A percentile compares a stretch with the other conserved stretches of the same genome.
Evolutionary conservation across 1,140 invertebrate species (phyloP).

Genomic region (Carposina sasakii): DNA sequence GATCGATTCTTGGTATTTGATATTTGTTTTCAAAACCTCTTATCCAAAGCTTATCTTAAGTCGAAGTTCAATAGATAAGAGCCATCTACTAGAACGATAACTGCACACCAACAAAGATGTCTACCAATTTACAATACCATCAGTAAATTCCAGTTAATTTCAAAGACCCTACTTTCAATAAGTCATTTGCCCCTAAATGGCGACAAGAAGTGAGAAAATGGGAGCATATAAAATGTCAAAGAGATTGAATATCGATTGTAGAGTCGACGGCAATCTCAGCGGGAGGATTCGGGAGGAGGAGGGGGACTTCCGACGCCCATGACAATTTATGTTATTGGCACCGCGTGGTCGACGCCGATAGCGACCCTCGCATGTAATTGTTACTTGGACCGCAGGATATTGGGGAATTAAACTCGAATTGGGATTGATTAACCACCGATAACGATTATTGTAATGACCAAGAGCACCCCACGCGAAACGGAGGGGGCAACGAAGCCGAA

Average conservation of each 20-base stretch:
- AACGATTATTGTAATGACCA: conserved; percentile 56
- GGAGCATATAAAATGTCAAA: conserved; percentile 63
- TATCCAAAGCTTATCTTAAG: too few species aligned
- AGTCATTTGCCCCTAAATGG: too few species aligned
- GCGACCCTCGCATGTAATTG: conserved; percentile 63
- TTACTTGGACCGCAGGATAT: conserved; percentile 66
- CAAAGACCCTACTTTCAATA: too few species aligned
- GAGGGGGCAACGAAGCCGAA: conserved; percentile 19
- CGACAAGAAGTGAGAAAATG: conserved; percentile 61
- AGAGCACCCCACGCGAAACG: too few species aligned
- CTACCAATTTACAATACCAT: too few species aligned
- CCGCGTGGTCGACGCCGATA: conserved; percentile 52
- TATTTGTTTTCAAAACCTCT: too few species aligned
- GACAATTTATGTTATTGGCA: conserved; percentile 69
- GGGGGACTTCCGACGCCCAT: conserved; percentile 47
- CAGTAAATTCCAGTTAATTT: too few species aligned
- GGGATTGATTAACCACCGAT: conserved; percentile 66
- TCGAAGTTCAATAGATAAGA: too few species aligned
- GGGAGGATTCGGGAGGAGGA: conserved; percentile 12
- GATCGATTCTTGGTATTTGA: too few species aligned
- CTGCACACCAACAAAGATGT: too few species aligned
- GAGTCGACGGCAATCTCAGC: conserved; percentile 59
- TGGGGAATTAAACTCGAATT: conserved; percentile 62
- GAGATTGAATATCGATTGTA: conserved; percentile 71
- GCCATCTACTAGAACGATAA: too few species aligned